Evolutionary conservation across 2,888 invertebrate species (phyloP).

Genomic region (Mimumesa dahlbomi): DNA sequence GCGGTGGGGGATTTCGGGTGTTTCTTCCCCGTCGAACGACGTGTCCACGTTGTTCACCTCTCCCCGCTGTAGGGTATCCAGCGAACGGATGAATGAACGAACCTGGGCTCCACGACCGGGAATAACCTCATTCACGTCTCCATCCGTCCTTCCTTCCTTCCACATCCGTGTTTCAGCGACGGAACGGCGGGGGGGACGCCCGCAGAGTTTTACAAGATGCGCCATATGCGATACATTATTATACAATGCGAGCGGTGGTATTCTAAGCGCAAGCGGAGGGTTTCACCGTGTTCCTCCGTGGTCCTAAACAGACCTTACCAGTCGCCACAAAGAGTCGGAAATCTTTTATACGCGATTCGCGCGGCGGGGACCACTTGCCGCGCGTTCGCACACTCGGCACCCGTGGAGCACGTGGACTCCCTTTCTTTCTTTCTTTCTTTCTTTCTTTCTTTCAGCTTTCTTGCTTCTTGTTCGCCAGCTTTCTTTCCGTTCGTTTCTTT

Average conservation of each 20-base stretch:
- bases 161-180: slow-evolving; percentile 21
- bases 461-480: slow-evolving; percentile 14
- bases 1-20: background rate
- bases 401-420: slow-evolving; percentile 65
- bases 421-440: slow-evolving; percentile 7
- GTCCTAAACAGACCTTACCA: slow-evolving; percentile 45
- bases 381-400: slow-evolving; percentile 76
- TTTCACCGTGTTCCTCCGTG: slow-evolving; percentile 18
- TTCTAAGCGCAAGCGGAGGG: slow-evolving; percentile 59
- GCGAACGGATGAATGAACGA: slow-evolving; percentile 71
- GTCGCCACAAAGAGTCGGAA: slow-evolving; percentile 76
- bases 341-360: slow-evolving; percentile 72
- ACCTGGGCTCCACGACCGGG: slow-evolving; percentile 61
- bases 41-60: slow-evolving; percentile 33
- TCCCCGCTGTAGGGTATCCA: slow-evolving; percentile 28
- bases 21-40: slow-evolving; percentile 11
- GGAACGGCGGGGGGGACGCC: slow-evolving; percentile 59
- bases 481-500: slow-evolving; percentile 24
- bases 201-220: slow-evolving; percentile 80
- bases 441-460: slow-evolving; percentile 16
- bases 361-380: slow-evolving; percentile 75
- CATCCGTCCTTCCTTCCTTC: slow-evolving; percentile 42
- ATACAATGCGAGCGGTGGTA: slow-evolving; percentile 71
- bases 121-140: slow-evolving; percentile 74
- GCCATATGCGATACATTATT: slow-evolving; percentile 79